These are phyloP conservation scores for Bhutanitis thaidina DNA, from an alignment of 2,888 invertebrate genomes.

Conservation along the genomic window DNA sequence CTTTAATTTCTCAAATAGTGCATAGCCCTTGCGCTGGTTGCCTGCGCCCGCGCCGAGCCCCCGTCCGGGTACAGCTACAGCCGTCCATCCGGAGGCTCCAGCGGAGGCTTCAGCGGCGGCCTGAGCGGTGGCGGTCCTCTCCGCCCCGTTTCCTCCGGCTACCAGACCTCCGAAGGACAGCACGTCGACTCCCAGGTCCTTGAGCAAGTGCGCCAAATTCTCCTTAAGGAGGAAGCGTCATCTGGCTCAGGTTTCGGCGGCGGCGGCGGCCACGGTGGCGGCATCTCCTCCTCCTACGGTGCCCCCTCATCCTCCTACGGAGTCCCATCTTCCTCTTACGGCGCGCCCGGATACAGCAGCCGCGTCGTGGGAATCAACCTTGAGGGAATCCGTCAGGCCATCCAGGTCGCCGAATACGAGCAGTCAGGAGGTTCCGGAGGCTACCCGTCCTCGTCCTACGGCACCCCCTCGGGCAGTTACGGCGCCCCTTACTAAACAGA, in stretches of 20 bases:
- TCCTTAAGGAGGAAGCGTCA: slow-evolving; percentile 88
- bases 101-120: slow-evolving; percentile 59
- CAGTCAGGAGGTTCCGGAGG: slow-evolving; percentile 77
- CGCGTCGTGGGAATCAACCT: slow-evolving; percentile 91
- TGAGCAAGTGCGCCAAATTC: slow-evolving; percentile 91
- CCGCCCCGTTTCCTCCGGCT: slow-evolving; percentile 87
- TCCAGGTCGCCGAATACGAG: slow-evolving; percentile 92
- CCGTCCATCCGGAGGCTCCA: slow-evolving; percentile 78
- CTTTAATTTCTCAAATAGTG: slow-evolving; percentile 79
- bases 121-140: slow-evolving; percentile 83
- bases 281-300: slow-evolving; percentile 82
- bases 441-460: slow-evolving; percentile 75
- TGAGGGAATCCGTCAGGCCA: slow-evolving; percentile 91
- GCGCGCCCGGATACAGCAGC: slow-evolving; percentile 82
- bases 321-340: slow-evolving; percentile 81
- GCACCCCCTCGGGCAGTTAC: slow-evolving; percentile 84
- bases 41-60: slow-evolving; percentile 86
- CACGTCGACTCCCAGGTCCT: slow-evolving; percentile 89
- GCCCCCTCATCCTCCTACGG: slow-evolving; percentile 84
- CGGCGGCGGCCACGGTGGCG: slow-evolving; percentile 58
- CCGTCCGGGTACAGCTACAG: slow-evolving; percentile 88
- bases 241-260: slow-evolving; percentile 76
- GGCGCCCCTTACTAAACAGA: slow-evolving; percentile 81
- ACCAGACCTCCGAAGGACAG: slow-evolving; percentile 90
- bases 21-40: slow-evolving; percentile 90